phyloP scores from a whole-genome alignment of 2,888 invertebrate genomes.

The Tholera decimalis region DNA sequence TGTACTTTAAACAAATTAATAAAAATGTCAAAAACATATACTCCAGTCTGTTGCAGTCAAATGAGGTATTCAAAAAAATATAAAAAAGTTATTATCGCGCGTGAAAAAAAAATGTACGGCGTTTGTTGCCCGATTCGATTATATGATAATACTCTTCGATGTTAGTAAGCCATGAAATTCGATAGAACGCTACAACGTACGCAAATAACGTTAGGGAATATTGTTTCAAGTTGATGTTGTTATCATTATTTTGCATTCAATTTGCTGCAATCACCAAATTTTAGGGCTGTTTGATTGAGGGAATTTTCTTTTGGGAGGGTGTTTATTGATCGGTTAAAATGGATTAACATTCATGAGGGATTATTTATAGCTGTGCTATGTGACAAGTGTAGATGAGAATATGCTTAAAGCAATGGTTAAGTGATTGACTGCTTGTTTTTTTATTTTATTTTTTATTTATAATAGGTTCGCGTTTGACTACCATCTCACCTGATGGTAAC shows the following conservation, averaged over 20 bases:
- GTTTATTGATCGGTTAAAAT: background rate
- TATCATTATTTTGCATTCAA: slow-evolving; percentile 25
- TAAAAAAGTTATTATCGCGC: slow-evolving; percentile 59
- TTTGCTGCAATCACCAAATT: slow-evolving; percentile 10
- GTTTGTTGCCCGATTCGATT: slow-evolving; percentile 60
- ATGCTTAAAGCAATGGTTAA: no score
- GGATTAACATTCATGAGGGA: background rate
- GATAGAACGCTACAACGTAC: slow-evolving; percentile 21
- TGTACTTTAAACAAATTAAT: background rate
- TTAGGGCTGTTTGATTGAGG: background rate
- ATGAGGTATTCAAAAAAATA: slow-evolving; percentile 35
- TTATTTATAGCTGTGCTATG: background rate
- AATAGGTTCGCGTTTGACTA: no score
- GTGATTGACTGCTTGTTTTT: no score
- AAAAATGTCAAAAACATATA: background rate
- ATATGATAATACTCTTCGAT: slow-evolving; percentile 61
- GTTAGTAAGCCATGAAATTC: slow-evolving; percentile 51
- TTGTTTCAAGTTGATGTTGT: slow-evolving; percentile 30
- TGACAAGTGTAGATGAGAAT: background rate
- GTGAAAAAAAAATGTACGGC: slow-evolving; percentile 48
- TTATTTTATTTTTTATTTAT: no score
- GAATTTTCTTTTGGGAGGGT: background rate
- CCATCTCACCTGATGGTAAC: no score
- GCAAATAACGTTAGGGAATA: slow-evolving; percentile 25
- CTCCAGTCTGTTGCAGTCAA: slow-evolving; percentile 5